Conservation (phyloP, 2,888 invertebrate genomes). For the Tromatobia lineatoria region DNA sequence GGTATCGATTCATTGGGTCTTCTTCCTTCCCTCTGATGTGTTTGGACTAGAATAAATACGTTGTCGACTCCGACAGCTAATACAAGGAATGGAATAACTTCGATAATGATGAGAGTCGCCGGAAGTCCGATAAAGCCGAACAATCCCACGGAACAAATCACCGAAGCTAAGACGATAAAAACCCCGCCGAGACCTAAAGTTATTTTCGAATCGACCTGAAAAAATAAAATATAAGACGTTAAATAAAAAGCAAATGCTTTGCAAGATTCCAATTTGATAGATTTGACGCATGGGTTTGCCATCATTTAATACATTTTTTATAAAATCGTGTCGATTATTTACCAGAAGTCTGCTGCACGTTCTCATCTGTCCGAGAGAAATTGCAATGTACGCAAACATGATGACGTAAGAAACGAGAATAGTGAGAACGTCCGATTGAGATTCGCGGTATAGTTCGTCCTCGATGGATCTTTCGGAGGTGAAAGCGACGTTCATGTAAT, state of each 20-base stretch:
- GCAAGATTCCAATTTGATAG: neutral
- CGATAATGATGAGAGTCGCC: constrained; percentile 98
- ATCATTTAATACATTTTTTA: neutral
- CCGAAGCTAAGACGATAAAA: constrained; percentile 96
- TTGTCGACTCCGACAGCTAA: constrained; percentile 99
- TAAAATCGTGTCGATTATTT: constrained; percentile 68
- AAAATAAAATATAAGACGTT: constrained; percentile 28
- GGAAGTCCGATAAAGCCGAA: constrained; percentile 96
- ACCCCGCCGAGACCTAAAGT: constrained; percentile 98
- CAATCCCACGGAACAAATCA: constrained; percentile 96
- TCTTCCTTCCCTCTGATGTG: constrained; percentile 93
- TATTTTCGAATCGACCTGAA: constrained; percentile 96
- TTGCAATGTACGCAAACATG: constrained; percentile 99
- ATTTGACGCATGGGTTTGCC: neutral
- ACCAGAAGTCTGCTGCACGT: constrained; percentile 89
- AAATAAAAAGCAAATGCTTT: constrained; percentile 4
- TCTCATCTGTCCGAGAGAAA: constrained; percentile 95
- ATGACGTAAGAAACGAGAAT: constrained; percentile 97
- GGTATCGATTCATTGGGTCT: constrained; percentile 92
- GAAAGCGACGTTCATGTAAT: constrained; percentile 94
- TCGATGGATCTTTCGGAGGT: constrained; percentile 97
- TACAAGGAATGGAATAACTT: constrained; percentile 99
- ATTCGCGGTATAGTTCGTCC: constrained; percentile 97
- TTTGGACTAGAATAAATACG: constrained; percentile 99
- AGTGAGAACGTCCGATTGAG: constrained; percentile 96